Conservation (phyloP, 2,797 vertebrate species). For the Brachyrhaphis roseni region DNA sequence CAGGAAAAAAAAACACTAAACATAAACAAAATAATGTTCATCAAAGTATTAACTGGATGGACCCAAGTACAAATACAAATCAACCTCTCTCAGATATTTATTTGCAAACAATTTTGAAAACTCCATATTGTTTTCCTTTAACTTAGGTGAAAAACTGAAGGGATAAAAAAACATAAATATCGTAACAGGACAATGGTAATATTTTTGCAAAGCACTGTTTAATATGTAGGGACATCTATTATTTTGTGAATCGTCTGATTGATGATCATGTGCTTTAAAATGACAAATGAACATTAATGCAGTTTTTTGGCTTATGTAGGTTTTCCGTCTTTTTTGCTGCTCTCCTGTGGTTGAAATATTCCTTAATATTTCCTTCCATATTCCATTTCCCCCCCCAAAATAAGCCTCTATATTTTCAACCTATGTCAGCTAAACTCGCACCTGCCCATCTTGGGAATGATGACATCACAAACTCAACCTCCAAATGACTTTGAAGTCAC, state of each 20-base stretch:
- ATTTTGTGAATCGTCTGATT: not conserved
- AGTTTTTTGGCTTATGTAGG: not conserved
- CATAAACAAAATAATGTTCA: not conserved
- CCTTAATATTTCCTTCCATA: not conserved
- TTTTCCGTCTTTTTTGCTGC: not conserved
- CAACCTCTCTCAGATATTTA: not conserved
- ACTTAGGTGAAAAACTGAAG: too few species aligned
- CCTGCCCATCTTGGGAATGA: constrained; percentile 13
- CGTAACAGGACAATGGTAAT: not conserved
- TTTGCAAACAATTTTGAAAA: not conserved
- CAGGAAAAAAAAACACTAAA: not conserved
- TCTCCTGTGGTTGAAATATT: not conserved
- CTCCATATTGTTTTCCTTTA: too few species aligned
- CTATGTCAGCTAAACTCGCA: constrained; percentile 1
- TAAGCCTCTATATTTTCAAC: not conserved
- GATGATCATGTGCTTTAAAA: not conserved
- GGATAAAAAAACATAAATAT: not conserved
- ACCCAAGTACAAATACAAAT: not conserved
- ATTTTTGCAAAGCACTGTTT: not conserved
- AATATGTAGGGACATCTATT: not conserved
- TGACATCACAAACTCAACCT: constrained; percentile 44
- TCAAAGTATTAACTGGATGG: not conserved
- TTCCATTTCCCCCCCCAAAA: not conserved
- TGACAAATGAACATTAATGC: not conserved
- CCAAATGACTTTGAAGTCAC: constrained; percentile 46